Evolutionary conservation across 1,140 invertebrate genomes (phyloP), one percentile per base, ranked within the genome.

Genomic region (Nasonia giraulti): DNA sequence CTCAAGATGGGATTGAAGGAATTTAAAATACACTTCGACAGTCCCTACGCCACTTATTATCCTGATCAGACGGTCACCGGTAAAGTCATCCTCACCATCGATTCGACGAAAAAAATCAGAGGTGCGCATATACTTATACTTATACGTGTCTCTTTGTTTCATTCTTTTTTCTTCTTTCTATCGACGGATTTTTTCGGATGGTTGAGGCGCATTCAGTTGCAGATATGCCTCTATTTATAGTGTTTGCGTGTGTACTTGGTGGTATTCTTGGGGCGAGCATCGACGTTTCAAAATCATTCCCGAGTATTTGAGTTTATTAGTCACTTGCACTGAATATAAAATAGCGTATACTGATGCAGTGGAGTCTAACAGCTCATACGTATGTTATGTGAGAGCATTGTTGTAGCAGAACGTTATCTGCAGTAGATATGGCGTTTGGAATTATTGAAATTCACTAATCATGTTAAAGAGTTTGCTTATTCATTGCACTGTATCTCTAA

Each of bases 51-150:
- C 14, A 93, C 92, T 14, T 94, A 93, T 86, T 94, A 91, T 89
- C 89, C 92, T n/a, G 93, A 93, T 31, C 92, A 94, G 82, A 92
- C 89, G 0, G 90, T 94, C 5, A 89, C 90, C 7, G 93, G 93
- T 2, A 91, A 91, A 73, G 89, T 94, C 20, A 75, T 94, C 23
- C 76, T 94, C 17, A 87, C 87, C 6, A 40, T 92, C 23, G 89
- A 93, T 82, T 90, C 89, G 8, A 87, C 89, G 2, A 94, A 94
- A 84, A 93, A 93, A 90, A 90, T 94, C 86, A 91, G 92, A 71
- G 93, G 93, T 93, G 87, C 90, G 90, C 3, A 37, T 37, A 44
- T 40, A 74, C 20, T 27, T 40, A 12, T 80, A 47, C 66, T 17
- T 85, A 27, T 27, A 44, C 50, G 79, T 69, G 11, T 33, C 14